Conservation (phyloP, 2,113 vertebrate genomes). For the Pimephales promelas region DNA sequence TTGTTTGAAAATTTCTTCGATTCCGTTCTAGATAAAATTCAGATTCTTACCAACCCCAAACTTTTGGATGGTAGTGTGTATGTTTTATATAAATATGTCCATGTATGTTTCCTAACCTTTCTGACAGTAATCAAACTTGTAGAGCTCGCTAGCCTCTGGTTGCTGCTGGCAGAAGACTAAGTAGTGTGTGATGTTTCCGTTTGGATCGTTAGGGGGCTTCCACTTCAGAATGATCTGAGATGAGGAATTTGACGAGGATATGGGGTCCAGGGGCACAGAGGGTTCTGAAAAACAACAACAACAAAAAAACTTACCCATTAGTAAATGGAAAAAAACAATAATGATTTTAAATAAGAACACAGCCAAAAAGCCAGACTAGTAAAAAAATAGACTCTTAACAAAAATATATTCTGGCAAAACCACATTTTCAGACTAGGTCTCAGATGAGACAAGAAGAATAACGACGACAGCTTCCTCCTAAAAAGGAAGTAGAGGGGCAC, state of each 20-base stretch:
- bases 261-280: slow-evolving; percentile 89
- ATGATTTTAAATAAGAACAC: neutral
- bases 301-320: slow-evolving; percentile 37
- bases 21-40: neutral
- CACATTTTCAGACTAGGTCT: slow-evolving; percentile 66
- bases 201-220: slow-evolving; percentile 91
- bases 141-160: slow-evolving; percentile 89
- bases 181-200: slow-evolving; percentile 97
- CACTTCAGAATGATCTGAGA: slow-evolving; percentile 96
- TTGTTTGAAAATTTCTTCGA: too few relatives aligned
- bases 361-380: neutral
- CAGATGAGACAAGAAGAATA: slow-evolving; percentile 50
- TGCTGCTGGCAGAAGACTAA: slow-evolving; percentile 90
- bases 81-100: neutral
- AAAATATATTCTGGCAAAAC: slow-evolving; percentile 60
- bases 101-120: slow-evolving; percentile 79
- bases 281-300: slow-evolving; percentile 76
- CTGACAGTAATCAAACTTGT: slow-evolving; percentile 91
- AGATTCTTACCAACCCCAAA: neutral
- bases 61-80: neutral
- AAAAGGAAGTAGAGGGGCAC: slow-evolving; percentile 41
- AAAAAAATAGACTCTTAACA: neutral
- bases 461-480: slow-evolving; percentile 66
- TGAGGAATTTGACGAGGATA: slow-evolving; percentile 94
- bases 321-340: neutral